Conservation (phyloP, 2,888 invertebrate genomes). For the Didymodactylos carnosus region DNA sequence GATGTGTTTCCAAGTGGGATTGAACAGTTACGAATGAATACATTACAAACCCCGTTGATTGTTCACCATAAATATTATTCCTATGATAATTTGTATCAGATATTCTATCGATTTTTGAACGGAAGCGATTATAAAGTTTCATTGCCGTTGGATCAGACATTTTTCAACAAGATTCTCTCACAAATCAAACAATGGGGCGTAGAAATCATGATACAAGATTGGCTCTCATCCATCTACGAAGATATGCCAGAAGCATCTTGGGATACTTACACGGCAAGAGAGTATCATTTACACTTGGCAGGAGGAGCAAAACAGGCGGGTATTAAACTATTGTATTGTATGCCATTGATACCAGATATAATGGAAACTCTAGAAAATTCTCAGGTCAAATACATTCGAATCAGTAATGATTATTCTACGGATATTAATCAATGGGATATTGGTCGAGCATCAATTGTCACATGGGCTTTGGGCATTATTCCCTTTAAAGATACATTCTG, state of each 20-base stretch:
- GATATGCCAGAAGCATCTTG: not conserved
- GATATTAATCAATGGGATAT: conserved; percentile 21
- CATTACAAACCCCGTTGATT: not conserved
- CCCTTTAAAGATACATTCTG: conserved; percentile 26
- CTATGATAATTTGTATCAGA: not conserved
- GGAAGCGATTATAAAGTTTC: not conserved
- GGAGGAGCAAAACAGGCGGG: not conserved
- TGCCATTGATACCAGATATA: not conserved
- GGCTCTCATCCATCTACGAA: not conserved
- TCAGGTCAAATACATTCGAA: conserved; percentile 19
- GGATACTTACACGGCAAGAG: not conserved
- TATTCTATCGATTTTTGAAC: not conserved
- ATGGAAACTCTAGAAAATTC: not conserved
- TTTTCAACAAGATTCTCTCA: not conserved
- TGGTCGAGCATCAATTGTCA: conserved; percentile 23
- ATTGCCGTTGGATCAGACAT: not conserved
- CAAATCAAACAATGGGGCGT: not conserved
- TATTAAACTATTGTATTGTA: not conserved
- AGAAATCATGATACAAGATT: not conserved
- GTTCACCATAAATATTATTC: not conserved
- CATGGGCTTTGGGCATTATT: conserved; percentile 21
- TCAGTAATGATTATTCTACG: conserved; percentile 22
- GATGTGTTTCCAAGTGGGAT: conserved; percentile 19
- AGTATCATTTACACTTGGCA: not conserved
- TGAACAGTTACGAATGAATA: not conserved